phyloP scores from a whole-genome alignment of 1,140 invertebrate species.

The Goniozus legneri region DNA sequence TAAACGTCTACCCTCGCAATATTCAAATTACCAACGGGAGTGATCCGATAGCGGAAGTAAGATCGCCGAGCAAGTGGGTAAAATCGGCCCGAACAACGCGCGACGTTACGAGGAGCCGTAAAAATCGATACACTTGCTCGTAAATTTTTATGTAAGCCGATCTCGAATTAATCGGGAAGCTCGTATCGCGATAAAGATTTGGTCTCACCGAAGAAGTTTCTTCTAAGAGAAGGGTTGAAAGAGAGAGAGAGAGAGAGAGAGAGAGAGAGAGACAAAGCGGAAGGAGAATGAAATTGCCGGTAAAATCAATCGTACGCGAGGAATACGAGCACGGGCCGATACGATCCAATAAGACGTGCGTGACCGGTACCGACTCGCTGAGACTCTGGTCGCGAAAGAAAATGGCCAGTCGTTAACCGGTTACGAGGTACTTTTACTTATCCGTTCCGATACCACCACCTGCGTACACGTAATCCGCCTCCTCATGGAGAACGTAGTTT shows the following conservation, averaged over 20 bases:
- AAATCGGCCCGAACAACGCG: no score
- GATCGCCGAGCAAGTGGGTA: no score
- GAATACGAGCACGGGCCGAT: neutral
- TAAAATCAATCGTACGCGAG: neutral
- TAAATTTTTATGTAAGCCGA: no score
- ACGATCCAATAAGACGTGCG: neutral
- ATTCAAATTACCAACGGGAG: no score
- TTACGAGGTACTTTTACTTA: neutral
- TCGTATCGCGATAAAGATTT: no score
- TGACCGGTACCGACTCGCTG: neutral
- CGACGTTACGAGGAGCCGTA: no score
- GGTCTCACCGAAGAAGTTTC: no score
- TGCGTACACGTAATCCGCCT: neutral
- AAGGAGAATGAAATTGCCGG: neutral
- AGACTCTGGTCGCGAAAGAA: neutral
- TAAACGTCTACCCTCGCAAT: no score
- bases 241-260: neutral
- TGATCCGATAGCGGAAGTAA: no score
- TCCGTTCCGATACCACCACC: neutral
- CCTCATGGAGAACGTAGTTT: neutral
- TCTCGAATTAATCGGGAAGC: no score
- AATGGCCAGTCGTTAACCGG: neutral
- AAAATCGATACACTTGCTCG: no score
- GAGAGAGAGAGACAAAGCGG: neutral
- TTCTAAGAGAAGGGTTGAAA: constrained; percentile 2